phyloP scores from a whole-genome alignment of 1,140 invertebrate genomes.

The Euschistus heros region DNA sequence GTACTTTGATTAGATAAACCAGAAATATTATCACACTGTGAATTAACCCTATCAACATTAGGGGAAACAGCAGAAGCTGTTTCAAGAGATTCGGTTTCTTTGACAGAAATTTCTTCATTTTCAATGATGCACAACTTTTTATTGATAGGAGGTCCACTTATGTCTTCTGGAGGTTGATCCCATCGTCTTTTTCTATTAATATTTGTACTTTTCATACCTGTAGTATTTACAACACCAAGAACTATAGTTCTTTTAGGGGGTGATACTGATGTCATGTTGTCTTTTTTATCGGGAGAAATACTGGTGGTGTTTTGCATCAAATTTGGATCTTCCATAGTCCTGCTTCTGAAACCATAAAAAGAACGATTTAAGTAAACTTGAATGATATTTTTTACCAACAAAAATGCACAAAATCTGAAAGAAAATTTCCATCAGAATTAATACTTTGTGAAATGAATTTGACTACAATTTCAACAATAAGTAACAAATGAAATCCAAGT shows the following conservation, averaged over 20 bases:
- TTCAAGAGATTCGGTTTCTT: conserved; percentile 5
- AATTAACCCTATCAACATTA: neutral
- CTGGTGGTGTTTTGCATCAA: neutral
- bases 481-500: too few species aligned
- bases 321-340: conserved; percentile 11
- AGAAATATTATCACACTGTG: conserved; percentile 4
- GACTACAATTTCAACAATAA: too few species aligned
- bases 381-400: neutral
- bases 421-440: neutral
- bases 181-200: conserved; percentile 24
- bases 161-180: conserved; percentile 21
- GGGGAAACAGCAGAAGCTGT: neutral
- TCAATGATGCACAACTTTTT: neutral
- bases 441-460: too few species aligned
- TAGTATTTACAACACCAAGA: conserved; percentile 22
- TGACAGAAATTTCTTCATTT: neutral
- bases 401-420: neutral
- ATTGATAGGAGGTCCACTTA: neutral
- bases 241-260: conserved; percentile 17
- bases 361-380: neutral
- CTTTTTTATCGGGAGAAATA: neutral
- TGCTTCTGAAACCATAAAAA: conserved; percentile 3
- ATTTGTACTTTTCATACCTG: conserved; percentile 21
- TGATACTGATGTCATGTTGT: conserved; percentile 1
- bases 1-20: too few species aligned